Evolutionary conservation across 2,113 vertebrate genomes (phyloP), one percentile per base, ranked within the genome.

Genomic region (Clarias gariepinus): DNA sequence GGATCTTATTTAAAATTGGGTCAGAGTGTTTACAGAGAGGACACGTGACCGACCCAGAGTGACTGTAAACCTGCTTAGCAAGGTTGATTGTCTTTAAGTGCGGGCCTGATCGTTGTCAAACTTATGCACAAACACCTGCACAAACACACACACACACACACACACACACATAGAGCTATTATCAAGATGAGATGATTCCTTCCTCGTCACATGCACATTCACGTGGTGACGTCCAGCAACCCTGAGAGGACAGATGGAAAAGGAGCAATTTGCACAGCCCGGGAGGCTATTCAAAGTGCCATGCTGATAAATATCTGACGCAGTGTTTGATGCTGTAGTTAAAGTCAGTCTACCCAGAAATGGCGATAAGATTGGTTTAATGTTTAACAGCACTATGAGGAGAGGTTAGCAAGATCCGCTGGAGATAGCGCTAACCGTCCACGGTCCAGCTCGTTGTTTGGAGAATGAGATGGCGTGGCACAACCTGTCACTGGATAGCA

Each of bases 321-420:
- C 87, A 64, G 47, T 1, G 16, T 36, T 47, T 53, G 33, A 13
- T 28, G 21, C 60, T 63, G 61, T 41, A 85, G 21, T 87, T 82
- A 81, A 85, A 79, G 23, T 3, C 71, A 5, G 77, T 64, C 87
- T 73, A 53, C 85, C 52, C 77, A n/a, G 60, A 87, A 89, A 71
- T 57, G 52, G 16, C 4, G 86, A 86, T 78, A 86, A 88, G 85
- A 74, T 11, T 8, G 25, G 87, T 60, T 88, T 90, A 90, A 90
- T 90, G 79, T 84, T 87, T 88, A 82, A 88, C 85, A 61, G 76
- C 33, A 19, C 58, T 69, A 85, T 64, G 63, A 84, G 55, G 82
- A 86, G 82, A 87, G 76, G 78, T 90, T 83, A 85, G 79, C n/a
- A 23, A 83, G 53, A 68, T 79, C 64, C 23, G 55, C 30, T 28